These are phyloP conservation scores for Eutolmus rufibarbis DNA, from an alignment of 2,888 invertebrate genomes.

Conservation along the genomic window DNA sequence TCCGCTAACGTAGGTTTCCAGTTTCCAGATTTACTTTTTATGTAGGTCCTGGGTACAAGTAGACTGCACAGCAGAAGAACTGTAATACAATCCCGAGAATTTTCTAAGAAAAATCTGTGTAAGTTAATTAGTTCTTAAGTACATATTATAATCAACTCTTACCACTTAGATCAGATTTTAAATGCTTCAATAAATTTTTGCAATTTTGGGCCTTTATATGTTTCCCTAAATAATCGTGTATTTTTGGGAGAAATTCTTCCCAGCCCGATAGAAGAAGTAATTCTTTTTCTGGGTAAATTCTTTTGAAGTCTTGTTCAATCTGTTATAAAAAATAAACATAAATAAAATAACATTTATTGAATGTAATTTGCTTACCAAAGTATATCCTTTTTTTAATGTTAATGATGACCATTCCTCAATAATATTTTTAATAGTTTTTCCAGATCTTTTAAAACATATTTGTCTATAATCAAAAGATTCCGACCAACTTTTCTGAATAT, in stretches of 20 bases:
- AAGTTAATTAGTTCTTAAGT: neutral
- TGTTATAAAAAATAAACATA: neutral
- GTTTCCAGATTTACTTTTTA: neutral
- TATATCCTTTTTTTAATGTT: neutral
- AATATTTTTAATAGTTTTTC: neutral
- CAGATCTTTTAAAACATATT: neutral
- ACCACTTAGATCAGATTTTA: neutral
- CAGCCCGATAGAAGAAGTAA: neutral
- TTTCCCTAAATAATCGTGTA: neutral
- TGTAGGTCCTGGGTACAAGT: neutral
- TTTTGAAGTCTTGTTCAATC: neutral
- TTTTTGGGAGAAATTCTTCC: neutral
- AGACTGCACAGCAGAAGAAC: neutral
- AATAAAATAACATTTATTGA: neutral
- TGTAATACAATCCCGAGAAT: neutral
- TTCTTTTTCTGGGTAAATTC: neutral
- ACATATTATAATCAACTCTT: neutral
- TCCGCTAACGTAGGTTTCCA: no score
- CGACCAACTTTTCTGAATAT: neutral
- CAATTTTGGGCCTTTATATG: neutral
- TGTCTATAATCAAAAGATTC: neutral
- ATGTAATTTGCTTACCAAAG: neutral
- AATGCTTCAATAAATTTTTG: neutral
- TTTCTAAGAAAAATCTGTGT: neutral
- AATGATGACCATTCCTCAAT: neutral